A percentile compares a stretch with the other conserved stretches of the same genome.
phyloP scores from a whole-genome alignment of 2,888 invertebrate species.

The Eupelmus urozonus region DNA sequence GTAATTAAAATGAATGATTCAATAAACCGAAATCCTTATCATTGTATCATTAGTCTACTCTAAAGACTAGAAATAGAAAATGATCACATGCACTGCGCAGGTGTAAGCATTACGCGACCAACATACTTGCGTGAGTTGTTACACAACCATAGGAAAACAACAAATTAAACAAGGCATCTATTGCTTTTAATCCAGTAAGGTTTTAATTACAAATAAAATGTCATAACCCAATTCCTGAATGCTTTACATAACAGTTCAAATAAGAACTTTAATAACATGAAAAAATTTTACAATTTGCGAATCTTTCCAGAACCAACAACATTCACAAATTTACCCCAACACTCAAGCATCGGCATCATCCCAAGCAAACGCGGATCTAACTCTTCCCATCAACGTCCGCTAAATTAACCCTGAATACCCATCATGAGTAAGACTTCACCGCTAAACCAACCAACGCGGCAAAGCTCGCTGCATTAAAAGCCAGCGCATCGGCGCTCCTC shows the following conservation, averaged over 20 bases:
- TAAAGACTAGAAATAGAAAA: slow-evolving; percentile 25
- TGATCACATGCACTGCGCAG: slow-evolving; percentile 26
- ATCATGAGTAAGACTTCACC: neutral
- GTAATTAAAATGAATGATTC: no score
- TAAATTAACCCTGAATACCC: neutral
- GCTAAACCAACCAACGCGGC: neutral
- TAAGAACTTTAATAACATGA: no score
- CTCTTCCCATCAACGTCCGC: no score
- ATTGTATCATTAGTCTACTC: neutral
- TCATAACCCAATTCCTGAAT: neutral
- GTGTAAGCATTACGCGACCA: slow-evolving; percentile 20
- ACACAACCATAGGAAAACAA: slow-evolving; percentile 46
- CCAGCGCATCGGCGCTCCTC: no score
- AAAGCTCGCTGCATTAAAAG: neutral
- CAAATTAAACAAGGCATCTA: slow-evolving; percentile 56
- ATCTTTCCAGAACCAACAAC: no score
- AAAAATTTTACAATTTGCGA: neutral
- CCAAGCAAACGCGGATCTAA: no score
- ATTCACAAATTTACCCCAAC: neutral
- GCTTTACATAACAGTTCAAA: neutral
- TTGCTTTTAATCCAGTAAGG: slow-evolving; percentile 24
- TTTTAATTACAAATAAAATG: neutral
- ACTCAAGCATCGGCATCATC: neutral
- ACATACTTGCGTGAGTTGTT: slow-evolving; percentile 32
- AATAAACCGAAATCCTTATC: no score